Evolutionary conservation across 2,113 vertebrate species (phyloP), one percentile per base, ranked within the genome.

Genomic region (Stigmatopora argus): DNA sequence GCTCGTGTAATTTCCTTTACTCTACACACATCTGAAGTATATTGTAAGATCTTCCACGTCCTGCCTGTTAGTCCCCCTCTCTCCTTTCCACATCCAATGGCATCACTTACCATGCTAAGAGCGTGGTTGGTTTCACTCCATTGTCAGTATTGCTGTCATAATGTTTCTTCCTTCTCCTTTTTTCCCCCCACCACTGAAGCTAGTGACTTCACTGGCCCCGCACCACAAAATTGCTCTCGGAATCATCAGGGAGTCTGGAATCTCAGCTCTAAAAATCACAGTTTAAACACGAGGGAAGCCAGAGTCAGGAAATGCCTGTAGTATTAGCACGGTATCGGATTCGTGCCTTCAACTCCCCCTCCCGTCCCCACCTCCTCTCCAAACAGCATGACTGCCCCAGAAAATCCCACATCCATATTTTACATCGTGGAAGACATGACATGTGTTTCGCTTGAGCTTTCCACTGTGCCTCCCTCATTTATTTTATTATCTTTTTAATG

Each of bases 401-500:
- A 86, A 87, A 92, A 93, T 94, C 92, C 92, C 92, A 92, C 88
- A 92, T 92, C 92, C 93, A 95, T 95, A 94, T 93, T 95, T 96
- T 93, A 94, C 88, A 83, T 87, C 70, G 90, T 84, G 85, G 89
- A 90, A 93, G 93, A 95, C 92, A 92, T 93, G 93, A 94, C 93
- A 93, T 92, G 93, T 95, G 93, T 94, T 95, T 94, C 92, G 89
- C 86, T 89, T 89, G 87, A 91, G 92, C 92, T 94, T 95, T 95
- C 94, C 94, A 96, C 95, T 92, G 94, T 91, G 93, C 92, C 95
- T 89, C 84, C 84, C 85, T 92, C 93, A 93, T 96, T 95, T 95
- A 95, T 96, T 96, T 95, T 95, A 98, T 96, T 95, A 94, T 95
- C 93, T 92, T 45, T 95, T 95, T 97, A 96, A 97, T 96, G 94